Evolutionary conservation across 2,797 vertebrate species (phyloP).

Genomic region (Sebastes reedi): DNA sequence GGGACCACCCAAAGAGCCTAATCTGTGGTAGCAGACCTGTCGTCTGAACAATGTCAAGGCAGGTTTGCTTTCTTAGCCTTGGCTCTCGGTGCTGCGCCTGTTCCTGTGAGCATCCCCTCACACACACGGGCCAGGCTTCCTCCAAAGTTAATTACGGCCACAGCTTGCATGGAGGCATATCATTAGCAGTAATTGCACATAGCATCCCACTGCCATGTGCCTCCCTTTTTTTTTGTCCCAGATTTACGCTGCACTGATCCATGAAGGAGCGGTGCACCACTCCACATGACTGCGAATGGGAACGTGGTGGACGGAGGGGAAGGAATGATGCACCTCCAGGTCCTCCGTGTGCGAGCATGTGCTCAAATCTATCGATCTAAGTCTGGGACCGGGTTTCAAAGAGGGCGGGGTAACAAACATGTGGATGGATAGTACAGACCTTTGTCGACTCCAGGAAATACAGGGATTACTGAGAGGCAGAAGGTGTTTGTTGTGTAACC

Average conservation of each 20-base stretch:
- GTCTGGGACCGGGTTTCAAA: conserved; percentile 12
- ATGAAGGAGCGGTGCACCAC: conserved; percentile 23
- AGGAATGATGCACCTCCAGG: conserved; percentile 14
- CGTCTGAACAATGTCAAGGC: conserved; percentile 53
- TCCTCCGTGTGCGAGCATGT: conserved; percentile 4
- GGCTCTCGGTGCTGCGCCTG: conserved; percentile 24
- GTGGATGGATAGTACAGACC: not conserved
- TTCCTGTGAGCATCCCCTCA: conserved; percentile 45
- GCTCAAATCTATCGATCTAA: conserved; percentile 23
- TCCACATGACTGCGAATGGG: conserved; percentile 6
- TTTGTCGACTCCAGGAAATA: conserved; percentile 53
- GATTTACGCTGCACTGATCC: conserved; percentile 65
- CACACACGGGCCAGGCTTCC: conserved; percentile 45
- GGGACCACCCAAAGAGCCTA: conserved; percentile 66
- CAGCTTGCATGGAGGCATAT: conserved; percentile 74
- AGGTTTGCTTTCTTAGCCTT: conserved; percentile 59
- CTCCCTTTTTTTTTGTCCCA: conserved; percentile 38
- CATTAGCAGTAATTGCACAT: conserved; percentile 78
- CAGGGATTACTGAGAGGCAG: conserved; percentile 57
- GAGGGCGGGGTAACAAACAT: not conserved
- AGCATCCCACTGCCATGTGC: conserved; percentile 68
- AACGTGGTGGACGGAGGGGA: not conserved
- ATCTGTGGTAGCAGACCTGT: conserved; percentile 47
- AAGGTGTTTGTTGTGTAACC: conserved; percentile 66
- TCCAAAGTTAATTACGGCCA: conserved; percentile 73